A percentile compares a stretch with the other conserved stretches of the same genome.
Conservation (phyloP, 2,888 invertebrate genomes). For the Tenthredo amoena region DNA sequence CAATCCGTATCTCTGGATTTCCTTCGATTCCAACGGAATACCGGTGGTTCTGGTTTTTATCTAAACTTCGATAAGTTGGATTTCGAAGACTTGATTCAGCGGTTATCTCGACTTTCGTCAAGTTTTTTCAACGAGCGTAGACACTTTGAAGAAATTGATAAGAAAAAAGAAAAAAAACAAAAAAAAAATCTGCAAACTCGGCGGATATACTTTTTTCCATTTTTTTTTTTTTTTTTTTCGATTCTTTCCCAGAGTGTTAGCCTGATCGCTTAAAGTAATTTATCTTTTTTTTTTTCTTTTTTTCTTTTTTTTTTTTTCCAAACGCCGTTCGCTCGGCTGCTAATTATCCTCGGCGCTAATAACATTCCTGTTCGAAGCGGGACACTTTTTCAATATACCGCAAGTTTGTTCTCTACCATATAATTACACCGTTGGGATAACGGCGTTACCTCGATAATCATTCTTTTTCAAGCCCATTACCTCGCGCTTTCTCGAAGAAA, state of each 20-base stretch:
- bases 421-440: conserved; percentile 46
- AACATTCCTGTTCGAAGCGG: conserved; percentile 37
- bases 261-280: conserved; percentile 29
- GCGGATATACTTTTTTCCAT: background rate
- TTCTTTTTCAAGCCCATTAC: conserved; percentile 40
- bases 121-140: conserved; percentile 1
- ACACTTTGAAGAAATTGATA: background rate
- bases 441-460: conserved; percentile 48
- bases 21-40: background rate
- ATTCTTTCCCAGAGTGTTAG: background rate
- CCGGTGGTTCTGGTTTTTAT: background rate
- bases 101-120: background rate
- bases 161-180: background rate
- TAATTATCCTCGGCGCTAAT: conserved; percentile 52
- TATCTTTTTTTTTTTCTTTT: background rate
- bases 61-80: background rate
- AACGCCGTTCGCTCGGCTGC: background rate
- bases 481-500: conserved; percentile 7
- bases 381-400: conserved; percentile 46
- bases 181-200: conserved; percentile 9
- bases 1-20: background rate
- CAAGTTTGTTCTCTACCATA: conserved; percentile 30
- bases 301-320: background rate
- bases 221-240: background rate
- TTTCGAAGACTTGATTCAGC: background rate